Base-by-base conservation (phyloP, 1,140 invertebrate species). In the Neodiprion fabricii region DNA sequence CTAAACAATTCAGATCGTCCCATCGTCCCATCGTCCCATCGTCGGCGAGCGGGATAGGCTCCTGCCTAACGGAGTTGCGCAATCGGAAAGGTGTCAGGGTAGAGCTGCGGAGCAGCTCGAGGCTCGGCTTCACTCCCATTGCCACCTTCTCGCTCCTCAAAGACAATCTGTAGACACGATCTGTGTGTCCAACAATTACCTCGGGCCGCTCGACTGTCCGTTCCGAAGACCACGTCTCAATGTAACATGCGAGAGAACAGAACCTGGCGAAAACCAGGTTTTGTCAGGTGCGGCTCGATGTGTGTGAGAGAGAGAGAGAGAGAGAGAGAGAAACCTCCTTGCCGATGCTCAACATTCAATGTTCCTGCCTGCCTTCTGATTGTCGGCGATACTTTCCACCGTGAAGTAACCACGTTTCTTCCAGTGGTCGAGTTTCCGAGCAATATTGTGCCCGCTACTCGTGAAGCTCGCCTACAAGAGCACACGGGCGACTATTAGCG, bases 141-240 rank as follows among this genome's bases (percentile, higher is more conserved):
- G 28, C 28, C 28, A 40, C 28, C 28, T 40, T 40, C n/a, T 61
- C 11, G 53, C 53, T 14, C 53, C 53, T 61, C 28, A 17, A 61
- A 61, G 53, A 61, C 53, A 61, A 61, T 61, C 53, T 61, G 53
- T 17, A 61, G 53, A 61, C 53, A 61, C 53, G 53, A 61, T 61
- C 53, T 61, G 53, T 61, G 11, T 61, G 53, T 61, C 53, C 53
- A 61, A 61, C 53, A 61, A 61, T 61, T 61, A 61, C 53, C 53
- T 61, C 11, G 53, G 53, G 53, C 53, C 53, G n/a, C 5, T 7
- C 53, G 53, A 14, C 53, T 61, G 53, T 61, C 53, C 53, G 53
- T 40, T 40, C 28, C 5, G 28, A 40, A 40, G 28, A 40, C 28
- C 28, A 40, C 28, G 28, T 40, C 28, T 40, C 28, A 40, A 40